Conservation (phyloP, 2,797 vertebrate species). For the Myripristis murdjan region DNA sequence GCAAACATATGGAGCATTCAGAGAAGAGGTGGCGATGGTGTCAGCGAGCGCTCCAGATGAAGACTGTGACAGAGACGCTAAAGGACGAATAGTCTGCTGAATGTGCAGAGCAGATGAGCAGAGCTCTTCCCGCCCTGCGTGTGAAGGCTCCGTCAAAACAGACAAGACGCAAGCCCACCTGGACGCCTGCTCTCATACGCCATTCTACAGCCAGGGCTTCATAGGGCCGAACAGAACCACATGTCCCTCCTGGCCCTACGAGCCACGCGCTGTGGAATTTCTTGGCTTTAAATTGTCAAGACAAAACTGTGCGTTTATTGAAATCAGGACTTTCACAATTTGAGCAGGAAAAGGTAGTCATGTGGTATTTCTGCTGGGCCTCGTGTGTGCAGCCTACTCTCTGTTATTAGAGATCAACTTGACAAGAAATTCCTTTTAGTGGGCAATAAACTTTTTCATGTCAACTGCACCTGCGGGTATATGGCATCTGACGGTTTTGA, state of each 20-base stretch:
- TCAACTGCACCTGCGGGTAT: not conserved
- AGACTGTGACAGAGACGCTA: conserved; percentile 34
- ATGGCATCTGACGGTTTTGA: not conserved
- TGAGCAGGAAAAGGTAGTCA: conserved; percentile 16
- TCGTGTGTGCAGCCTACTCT: conserved; percentile 13
- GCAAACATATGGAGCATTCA: not conserved
- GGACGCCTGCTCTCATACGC: conserved; percentile 36
- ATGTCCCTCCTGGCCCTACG: conserved; percentile 48
- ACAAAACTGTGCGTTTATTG: conserved; percentile 57
- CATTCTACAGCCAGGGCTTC: conserved; percentile 53
- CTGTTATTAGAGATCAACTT: not conserved
- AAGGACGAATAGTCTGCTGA: conserved; percentile 26
- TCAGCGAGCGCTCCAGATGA: conserved; percentile 33
- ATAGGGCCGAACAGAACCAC: conserved; percentile 69
- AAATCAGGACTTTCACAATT: conserved; percentile 51
- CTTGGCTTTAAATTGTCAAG: conserved; percentile 53
- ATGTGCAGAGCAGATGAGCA: conserved; percentile 56
- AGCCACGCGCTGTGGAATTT: conserved; percentile 56
- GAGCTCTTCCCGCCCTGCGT: conserved; percentile 28
- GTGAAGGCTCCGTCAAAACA: conserved; percentile 67
- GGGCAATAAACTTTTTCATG: not conserved
- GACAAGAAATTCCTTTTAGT: not conserved
- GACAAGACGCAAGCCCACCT: conserved; percentile 29
- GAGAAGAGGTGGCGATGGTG: not conserved
- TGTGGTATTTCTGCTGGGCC: conserved; percentile 12